These are phyloP conservation scores for Drosophila bipectinata DNA, from an alignment of 1,140 invertebrate species.

Conservation along the genomic window DNA sequence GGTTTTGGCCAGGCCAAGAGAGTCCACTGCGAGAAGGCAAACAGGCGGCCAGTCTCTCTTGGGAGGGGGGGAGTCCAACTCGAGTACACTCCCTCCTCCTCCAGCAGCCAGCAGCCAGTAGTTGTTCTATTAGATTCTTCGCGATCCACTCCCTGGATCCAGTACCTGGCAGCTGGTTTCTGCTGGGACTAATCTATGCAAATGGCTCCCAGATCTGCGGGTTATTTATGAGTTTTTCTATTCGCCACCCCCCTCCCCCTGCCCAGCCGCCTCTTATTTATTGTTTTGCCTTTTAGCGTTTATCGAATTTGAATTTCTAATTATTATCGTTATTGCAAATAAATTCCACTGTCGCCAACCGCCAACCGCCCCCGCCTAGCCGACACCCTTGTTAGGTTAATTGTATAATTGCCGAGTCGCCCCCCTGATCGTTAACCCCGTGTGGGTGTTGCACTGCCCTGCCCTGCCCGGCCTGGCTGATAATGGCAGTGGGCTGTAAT, in stretches of 20 bases:
- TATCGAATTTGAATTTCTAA: constrained; percentile 74
- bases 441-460: constrained; percentile 25
- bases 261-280: constrained; percentile 44
- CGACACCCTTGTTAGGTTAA: constrained; percentile 20
- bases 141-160: background rate
- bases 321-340: constrained; percentile 49
- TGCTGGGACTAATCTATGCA: constrained; percentile 55
- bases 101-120: no score
- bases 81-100: no score
- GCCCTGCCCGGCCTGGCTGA: background rate
- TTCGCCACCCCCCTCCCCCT: constrained; percentile 23
- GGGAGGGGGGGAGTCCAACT: no score
- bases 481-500: background rate
- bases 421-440: constrained; percentile 29
- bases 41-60: no score
- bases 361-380: no score
- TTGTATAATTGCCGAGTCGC: constrained; percentile 43
- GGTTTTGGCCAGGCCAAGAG: constrained; percentile 49
- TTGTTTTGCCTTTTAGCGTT: constrained; percentile 54
- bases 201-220: constrained; percentile 22
- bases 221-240: constrained; percentile 50
- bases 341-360: constrained; percentile 4
- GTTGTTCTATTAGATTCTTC: background rate
- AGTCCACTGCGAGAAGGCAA: no score
- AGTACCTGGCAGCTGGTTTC: background rate